phyloP scores from a whole-genome alignment of 2,113 vertebrate genomes.

The Sinocyclocheilus rhinocerous region DNA sequence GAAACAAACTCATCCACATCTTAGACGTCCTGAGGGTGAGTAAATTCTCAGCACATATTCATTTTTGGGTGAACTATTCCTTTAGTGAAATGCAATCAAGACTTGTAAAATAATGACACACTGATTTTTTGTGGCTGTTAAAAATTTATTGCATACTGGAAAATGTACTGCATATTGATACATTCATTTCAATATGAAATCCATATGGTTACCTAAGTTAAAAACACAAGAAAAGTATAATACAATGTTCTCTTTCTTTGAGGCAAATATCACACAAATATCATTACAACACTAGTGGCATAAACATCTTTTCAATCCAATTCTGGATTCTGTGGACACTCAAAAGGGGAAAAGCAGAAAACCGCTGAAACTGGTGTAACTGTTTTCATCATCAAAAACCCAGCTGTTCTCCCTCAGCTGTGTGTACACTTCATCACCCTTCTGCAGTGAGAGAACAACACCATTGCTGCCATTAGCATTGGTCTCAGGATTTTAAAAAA shows the following conservation, averaged over 20 bases:
- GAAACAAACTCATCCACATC: too few relatives aligned
- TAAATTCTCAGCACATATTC: too few relatives aligned
- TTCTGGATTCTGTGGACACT: not conserved
- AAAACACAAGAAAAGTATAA: not conserved
- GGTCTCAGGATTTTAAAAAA: too few relatives aligned
- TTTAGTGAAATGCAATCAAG: not conserved
- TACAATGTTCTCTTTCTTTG: not conserved
- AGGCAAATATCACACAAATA: not conserved
- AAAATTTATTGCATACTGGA: not conserved
- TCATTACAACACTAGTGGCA: not conserved
- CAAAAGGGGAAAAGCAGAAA: conserved; percentile 21
- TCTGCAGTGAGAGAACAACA: conserved; percentile 5
- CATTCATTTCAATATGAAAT: not conserved
- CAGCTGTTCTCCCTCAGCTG: not conserved
- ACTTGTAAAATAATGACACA: too few relatives aligned
- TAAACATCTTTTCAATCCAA: not conserved
- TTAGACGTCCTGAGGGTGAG: too few relatives aligned
- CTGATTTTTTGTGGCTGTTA: not conserved
- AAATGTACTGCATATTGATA: not conserved
- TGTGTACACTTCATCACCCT: conserved; percentile 4
- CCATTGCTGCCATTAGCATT: conserved; percentile 20
- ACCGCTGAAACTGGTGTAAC: conserved; percentile 35
- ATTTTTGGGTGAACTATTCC: too few relatives aligned
- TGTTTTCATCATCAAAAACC: not conserved
- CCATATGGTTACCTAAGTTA: not conserved